A percentile compares a stretch with the other conserved stretches of the same genome.
Evolutionary conservation across 2,888 invertebrate genomes (phyloP).

Genomic region (Trichopoda pennipes): DNA sequence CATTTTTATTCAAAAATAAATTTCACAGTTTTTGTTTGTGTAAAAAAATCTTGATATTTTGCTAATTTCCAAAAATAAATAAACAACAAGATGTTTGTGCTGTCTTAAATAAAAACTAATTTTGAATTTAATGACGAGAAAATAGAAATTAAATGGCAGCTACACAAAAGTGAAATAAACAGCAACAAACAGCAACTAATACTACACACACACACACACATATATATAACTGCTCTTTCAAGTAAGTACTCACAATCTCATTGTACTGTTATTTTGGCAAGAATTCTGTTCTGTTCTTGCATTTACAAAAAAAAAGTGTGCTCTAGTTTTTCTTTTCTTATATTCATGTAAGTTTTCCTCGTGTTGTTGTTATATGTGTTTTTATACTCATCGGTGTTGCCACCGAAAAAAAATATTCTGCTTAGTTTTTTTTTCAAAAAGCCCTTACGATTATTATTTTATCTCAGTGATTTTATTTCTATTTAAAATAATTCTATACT

Average conservation of each 20-base stretch:
- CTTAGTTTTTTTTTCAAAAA: too few relatives aligned
- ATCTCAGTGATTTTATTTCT: too few relatives aligned
- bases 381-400: not conserved
- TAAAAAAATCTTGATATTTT: slow-evolving; percentile 70
- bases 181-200: slow-evolving; percentile 12
- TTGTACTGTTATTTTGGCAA: slow-evolving; percentile 64
- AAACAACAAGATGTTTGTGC: slow-evolving; percentile 37
- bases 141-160: slow-evolving; percentile 31
- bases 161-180: slow-evolving; percentile 23
- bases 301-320: slow-evolving; percentile 39
- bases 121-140: slow-evolving; percentile 33
- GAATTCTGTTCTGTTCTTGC: slow-evolving; percentile 32
- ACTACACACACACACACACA: not conserved
- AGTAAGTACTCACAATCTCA: slow-evolving; percentile 64
- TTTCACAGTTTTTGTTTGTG: slow-evolving; percentile 12
- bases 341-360: not conserved
- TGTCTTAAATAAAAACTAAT: slow-evolving; percentile 43
- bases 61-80: slow-evolving; percentile 79
- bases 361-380: slow-evolving; percentile 30
- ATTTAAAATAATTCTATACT: too few relatives aligned
- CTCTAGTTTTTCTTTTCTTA: slow-evolving; percentile 42
- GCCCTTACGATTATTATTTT: too few relatives aligned
- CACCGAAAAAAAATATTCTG: too few relatives aligned
- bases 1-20: slow-evolving; percentile 49
- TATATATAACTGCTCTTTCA: not conserved